Base-by-base conservation (phyloP, 2,113 vertebrate genomes). In the Limnothrissa miodon region DNA sequence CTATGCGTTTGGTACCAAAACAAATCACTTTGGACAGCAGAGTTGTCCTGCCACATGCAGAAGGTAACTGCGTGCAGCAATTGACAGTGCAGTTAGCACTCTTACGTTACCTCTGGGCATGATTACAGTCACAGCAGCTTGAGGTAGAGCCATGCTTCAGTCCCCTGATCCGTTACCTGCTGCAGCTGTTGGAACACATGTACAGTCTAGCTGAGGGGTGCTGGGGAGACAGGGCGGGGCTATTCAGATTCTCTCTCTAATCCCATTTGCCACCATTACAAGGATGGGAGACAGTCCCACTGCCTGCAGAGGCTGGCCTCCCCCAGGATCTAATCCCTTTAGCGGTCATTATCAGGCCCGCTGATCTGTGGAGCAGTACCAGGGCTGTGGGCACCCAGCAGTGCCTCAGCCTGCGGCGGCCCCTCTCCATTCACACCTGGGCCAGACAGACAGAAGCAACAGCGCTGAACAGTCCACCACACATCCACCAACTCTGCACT, bases 241-340 rank as follows among this genome's bases (percentile, higher is more conserved):
- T 82, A 78, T 82, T 87, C 81, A 83, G 81, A 81, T 84, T 42
- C 29, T 66, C 13, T 11, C 33, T 15, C 66, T 89, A 83, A 86
- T 89, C 85, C 81, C 45, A 87, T 87, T 89, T 86, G 23, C 78
- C 39, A 17, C 79, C 78, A 80, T 85, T 84, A 80, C 17, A 21
- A 33, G 25, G 29, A 74, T 74, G 66, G 15, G 66, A 74, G 66
- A 74, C 66, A 36, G 66, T 79, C 78, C 45, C 17, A 9, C 4
- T 44, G 42, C 70, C 79, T 82, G 56, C 48, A 78, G 78, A 56
- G 46, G 21, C 44, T 85, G 66, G 44, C 66, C 81, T 87, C 70
- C 46, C 45, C 39, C 70, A 78, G 78, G 33, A 59, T 29, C 48
- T 86, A 89, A 89, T 87, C 86, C 85, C 80, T 86, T 86, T 83